phyloP scores from a whole-genome alignment of 2,797 vertebrate species.

The Babyrousa celebensis region DNA sequence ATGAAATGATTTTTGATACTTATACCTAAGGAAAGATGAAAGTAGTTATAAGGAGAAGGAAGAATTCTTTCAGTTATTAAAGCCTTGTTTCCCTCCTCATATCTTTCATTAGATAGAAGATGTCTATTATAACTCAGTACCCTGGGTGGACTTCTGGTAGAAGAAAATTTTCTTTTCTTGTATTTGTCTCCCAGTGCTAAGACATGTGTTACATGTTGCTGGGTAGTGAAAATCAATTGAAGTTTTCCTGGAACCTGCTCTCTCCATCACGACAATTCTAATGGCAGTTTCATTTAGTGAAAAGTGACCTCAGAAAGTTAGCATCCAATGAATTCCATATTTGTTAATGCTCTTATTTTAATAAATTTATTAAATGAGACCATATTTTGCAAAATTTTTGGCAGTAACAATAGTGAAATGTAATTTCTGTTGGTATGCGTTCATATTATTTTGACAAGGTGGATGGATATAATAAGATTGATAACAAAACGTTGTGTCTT shows the following conservation, averaged over 20 bases:
- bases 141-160: background rate
- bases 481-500: constrained; percentile 42
- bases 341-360: constrained; percentile 49
- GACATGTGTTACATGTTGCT: background rate
- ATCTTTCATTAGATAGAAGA: background rate
- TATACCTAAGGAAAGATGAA: background rate
- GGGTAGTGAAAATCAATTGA: background rate
- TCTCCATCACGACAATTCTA: constrained; percentile 52
- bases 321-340: constrained; percentile 31
- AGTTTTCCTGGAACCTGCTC: constrained; percentile 10
- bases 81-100: background rate
- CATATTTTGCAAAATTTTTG: constrained; percentile 28
- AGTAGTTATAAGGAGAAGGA: background rate
- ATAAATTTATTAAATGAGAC: background rate
- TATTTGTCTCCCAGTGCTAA: constrained; percentile 33
- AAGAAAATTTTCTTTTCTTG: constrained; percentile 10
- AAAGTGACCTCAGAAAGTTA: background rate
- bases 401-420: constrained; percentile 18
- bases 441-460: constrained; percentile 57
- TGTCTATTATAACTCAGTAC: constrained; percentile 11
- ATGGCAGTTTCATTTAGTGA: constrained; percentile 37
- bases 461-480: constrained; percentile 59
- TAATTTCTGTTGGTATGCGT: constrained; percentile 38
- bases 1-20: constrained; percentile 1
- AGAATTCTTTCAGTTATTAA: background rate